These are phyloP conservation scores for Otolemur crassicaudatus DNA, from an alignment of 2,797 vertebrate genomes.

Conservation along the genomic window DNA sequence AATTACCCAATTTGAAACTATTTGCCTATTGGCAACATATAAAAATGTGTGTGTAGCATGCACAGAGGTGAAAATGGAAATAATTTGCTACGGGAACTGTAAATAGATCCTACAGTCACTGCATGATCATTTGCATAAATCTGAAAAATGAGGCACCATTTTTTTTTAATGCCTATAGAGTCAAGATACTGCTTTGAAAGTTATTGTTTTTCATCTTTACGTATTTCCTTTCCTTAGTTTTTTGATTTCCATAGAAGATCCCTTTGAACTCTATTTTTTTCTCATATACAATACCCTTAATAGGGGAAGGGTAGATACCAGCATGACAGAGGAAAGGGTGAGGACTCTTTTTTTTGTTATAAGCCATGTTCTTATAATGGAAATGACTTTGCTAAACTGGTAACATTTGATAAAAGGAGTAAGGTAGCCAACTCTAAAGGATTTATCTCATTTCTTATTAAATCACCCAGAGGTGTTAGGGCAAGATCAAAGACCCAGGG, in stretches of 20 bases:
- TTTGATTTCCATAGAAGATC: background rate
- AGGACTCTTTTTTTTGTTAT: background rate
- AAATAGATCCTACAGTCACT: background rate
- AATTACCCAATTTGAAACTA: conserved; percentile 57
- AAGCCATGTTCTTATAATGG: background rate
- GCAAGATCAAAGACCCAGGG: background rate
- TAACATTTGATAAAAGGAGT: background rate
- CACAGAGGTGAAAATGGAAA: conserved; percentile 36
- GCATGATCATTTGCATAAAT: conserved; percentile 28
- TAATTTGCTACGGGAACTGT: background rate
- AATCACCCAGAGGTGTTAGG: background rate
- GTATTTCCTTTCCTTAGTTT: background rate
- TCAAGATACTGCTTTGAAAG: background rate
- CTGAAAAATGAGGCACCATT: background rate
- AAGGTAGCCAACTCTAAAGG: background rate
- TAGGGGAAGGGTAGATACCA: background rate
- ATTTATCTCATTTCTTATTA: conserved; percentile 5
- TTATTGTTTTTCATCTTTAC: background rate
- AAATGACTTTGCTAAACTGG: conserved; percentile 10
- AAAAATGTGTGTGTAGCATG: background rate
- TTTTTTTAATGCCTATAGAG: conserved; percentile 10
- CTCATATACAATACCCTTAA: background rate
- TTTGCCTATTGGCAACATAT: conserved; percentile 58
- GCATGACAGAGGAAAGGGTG: background rate
- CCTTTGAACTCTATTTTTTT: background rate